A percentile compares a stretch with the other conserved stretches of the same genome.
phyloP scores from a whole-genome alignment of 2,113 vertebrate species.

The Calypte anna region DNA sequence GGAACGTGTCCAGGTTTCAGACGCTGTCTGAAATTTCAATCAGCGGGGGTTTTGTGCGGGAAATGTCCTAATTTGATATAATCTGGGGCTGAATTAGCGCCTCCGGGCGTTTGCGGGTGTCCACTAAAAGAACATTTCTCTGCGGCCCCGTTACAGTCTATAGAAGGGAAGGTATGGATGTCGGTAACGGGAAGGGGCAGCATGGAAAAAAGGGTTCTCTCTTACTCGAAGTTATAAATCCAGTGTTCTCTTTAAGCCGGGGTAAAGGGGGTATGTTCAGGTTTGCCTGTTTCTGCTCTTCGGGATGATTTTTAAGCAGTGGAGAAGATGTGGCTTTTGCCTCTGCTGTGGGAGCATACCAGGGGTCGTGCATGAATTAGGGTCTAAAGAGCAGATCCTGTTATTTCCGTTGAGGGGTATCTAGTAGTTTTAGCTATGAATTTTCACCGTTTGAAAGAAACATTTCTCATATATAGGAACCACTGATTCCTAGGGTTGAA shows the following conservation, averaged over 20 bases:
- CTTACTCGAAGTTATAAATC: background rate
- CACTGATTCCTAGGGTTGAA: background rate
- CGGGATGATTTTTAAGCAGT: background rate
- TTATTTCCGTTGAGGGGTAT: background rate
- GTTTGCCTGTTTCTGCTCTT: background rate
- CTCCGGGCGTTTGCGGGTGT: background rate
- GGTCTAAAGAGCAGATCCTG: background rate
- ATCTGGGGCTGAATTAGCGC: constrained; percentile 40
- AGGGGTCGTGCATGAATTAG: background rate
- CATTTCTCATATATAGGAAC: background rate
- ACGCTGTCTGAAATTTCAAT: constrained; percentile 26
- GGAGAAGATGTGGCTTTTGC: background rate
- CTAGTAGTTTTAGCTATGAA: constrained; percentile 12
- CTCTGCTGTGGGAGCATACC: background rate
- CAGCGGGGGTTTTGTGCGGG: background rate
- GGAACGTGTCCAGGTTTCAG: constrained; percentile 2
- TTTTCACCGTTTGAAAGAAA: constrained; percentile 21
- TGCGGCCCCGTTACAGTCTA: background rate
- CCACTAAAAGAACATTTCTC: background rate
- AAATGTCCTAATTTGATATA: constrained; percentile 18
- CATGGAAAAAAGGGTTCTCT: background rate
- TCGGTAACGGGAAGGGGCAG: background rate
- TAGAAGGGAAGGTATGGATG: background rate
- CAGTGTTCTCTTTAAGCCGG: background rate
- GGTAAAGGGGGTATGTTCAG: background rate